phyloP scores from a whole-genome alignment of 2,113 vertebrate species.

The Tylochromis polylepis region DNA sequence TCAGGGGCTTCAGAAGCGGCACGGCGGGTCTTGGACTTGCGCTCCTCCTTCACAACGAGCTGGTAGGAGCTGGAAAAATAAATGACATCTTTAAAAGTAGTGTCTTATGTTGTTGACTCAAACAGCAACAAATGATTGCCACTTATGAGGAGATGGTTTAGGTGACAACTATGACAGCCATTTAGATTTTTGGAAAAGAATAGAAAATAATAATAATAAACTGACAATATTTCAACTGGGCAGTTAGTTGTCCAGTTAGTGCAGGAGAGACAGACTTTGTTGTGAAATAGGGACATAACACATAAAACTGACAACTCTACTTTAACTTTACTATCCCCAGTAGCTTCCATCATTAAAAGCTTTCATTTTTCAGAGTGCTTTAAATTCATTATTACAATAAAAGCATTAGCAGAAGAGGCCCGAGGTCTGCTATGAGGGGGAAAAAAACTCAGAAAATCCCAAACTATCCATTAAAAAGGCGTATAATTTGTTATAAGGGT shows the following conservation, averaged over 20 bases:
- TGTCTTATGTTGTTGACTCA: background rate
- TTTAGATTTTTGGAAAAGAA: background rate
- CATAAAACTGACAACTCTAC: background rate
- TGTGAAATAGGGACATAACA: background rate
- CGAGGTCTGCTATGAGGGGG: background rate
- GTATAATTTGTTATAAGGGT: background rate
- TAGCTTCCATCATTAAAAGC: background rate
- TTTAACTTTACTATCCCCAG: background rate
- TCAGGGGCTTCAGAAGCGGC: conserved; percentile 83
- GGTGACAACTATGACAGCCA: background rate
- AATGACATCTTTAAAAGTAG: background rate
- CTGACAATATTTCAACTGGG: background rate
- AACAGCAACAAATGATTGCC: background rate
- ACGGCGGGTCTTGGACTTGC: conserved; percentile 86
- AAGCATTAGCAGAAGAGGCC: background rate
- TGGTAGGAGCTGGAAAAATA: conserved; percentile 83
- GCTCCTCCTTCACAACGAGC: conserved; percentile 91
- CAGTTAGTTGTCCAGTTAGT: background rate
- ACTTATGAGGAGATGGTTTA: background rate
- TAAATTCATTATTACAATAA: background rate
- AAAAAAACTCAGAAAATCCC: background rate
- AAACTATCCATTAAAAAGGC: background rate
- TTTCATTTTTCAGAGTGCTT: background rate
- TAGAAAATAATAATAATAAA: background rate
- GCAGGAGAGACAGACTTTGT: background rate